Percentiles rank a stretch among this genome's conserved stretches.
Conservation (phyloP, 2,888 invertebrate genomes). For the Drosophila recens region DNA sequence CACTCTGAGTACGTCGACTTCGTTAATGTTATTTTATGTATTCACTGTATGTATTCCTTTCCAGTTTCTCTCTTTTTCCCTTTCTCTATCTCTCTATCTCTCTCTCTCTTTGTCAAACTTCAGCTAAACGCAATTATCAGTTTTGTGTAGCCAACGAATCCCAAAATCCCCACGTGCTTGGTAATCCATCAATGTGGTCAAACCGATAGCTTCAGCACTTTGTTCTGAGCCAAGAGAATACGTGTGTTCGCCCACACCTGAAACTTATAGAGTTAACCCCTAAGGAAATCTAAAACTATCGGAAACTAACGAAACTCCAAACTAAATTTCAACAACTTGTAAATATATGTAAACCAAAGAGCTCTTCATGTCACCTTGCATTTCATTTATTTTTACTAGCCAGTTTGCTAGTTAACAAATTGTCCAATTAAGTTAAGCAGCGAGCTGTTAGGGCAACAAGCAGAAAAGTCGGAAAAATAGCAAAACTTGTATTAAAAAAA, state of each 20-base stretch:
- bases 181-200: conserved; percentile 68
- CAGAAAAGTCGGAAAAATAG: conserved; percentile 18
- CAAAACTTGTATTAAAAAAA: conserved; percentile 16
- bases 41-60: not conserved
- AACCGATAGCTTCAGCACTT: conserved; percentile 52
- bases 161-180: conserved; percentile 54
- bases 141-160: conserved; percentile 32
- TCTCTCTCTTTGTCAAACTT: conserved; percentile 7
- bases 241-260: not conserved
- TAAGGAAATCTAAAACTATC: conserved; percentile 42
- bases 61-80: no score
- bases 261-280: not conserved
- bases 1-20: conserved; percentile 58
- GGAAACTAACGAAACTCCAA: conserved; percentile 16
- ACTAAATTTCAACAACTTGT: not conserved
- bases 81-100: not conserved
- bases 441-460: conserved; percentile 9
- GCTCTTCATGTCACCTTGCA: not conserved
- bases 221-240: conserved; percentile 17
- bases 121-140: conserved; percentile 59
- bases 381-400: conserved; percentile 8
- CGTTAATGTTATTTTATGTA: conserved; percentile 60
- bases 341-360: not conserved
- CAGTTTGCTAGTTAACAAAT: conserved; percentile 30
- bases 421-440: conserved; percentile 21